Evolutionary conservation across 1,140 invertebrate genomes (phyloP), one percentile per base, ranked within the genome.

Genomic region (Aporrectodea caliginosa): DNA sequence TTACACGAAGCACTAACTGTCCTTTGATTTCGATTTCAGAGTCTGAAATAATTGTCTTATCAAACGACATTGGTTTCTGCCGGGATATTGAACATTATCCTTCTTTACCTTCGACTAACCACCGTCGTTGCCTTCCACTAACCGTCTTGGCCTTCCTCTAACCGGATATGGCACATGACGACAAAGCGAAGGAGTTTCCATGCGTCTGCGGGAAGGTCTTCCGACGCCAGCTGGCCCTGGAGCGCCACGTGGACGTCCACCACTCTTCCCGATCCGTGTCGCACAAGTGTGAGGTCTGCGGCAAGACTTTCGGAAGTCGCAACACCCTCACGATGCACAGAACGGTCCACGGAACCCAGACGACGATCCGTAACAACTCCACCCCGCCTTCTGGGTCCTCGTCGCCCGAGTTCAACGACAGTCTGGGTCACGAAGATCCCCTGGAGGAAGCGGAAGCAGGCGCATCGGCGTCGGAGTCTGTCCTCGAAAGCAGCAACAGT

Each of bases 261-360:
- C 78, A 79, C 29, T 79, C 78, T 30, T 75, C 33, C 33, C 22
- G n/a, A 27, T 32, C 27, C n/a, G 32, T 34, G 27, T 29, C 70
- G 31, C 34, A 43, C 29, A 79, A 79, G 30, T 79, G 78, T 58
- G 29, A 14, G 1, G 58, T 58, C 22, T 79, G 78, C 31, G 73
- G 78, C 32, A 79, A 79, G 35, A 79, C 78, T 34, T 79, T 79
- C 35, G 78, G 78, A 70, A 76, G 34, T 29, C 71, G 29, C 71
- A 79, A 75, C 31, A 79, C 78, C n/a, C 78, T 79, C 32, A 79
- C 71, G 29, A 79, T 79, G 78, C 78, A 79, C 73, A 79, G 73
- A 71, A 74, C 34, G 34, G 43, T 79, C 34, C 78, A 79, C 34
- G 31, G n/a, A n/a, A 22, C 43, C 6, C 43, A 58, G 43, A 12